These are phyloP conservation scores for Bombus difficillimus DNA, from an alignment of 1,140 invertebrate species.

Conservation along the genomic window DNA sequence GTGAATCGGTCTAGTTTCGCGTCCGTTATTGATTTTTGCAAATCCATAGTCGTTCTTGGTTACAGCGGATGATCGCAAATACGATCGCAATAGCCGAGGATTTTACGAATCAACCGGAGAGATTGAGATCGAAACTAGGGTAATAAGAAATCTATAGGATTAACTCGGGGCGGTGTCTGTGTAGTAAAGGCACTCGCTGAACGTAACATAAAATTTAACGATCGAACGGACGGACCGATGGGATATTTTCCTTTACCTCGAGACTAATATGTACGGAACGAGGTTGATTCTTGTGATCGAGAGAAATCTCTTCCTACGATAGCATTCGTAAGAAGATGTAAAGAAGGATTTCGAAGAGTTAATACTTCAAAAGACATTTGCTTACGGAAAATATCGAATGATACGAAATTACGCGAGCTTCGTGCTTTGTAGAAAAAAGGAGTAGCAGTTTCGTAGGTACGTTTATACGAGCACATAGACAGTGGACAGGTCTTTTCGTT, in stretches of 20 bases:
- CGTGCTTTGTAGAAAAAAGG: neutral
- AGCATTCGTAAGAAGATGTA: too few species aligned
- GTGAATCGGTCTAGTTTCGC: neutral
- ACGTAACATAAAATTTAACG: constrained; percentile 44
- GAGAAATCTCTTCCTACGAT: neutral
- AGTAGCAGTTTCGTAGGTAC: neutral
- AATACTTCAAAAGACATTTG: neutral
- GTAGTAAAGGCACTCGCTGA: neutral
- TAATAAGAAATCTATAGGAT: constrained; percentile 37
- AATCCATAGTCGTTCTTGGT: neutral
- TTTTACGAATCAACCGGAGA: neutral
- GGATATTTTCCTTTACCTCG: constrained; percentile 7
- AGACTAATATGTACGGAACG: constrained; percentile 12
- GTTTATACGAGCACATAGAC: too few species aligned
- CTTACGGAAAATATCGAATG: neutral
- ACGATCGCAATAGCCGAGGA: neutral
- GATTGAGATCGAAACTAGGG: constrained; percentile 5
- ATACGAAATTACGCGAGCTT: neutral
- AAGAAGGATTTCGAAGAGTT: neutral
- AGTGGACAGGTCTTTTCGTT: too few species aligned
- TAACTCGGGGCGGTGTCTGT: constrained; percentile 24
- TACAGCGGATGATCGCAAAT: neutral
- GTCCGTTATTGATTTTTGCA: neutral
- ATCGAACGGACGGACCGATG: constrained; percentile 24
- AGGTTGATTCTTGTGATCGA: neutral